Percentiles rank a stretch among this genome's conserved stretches.
phyloP scores from a whole-genome alignment of 1,140 invertebrate species.

The Radopholus similis region DNA sequence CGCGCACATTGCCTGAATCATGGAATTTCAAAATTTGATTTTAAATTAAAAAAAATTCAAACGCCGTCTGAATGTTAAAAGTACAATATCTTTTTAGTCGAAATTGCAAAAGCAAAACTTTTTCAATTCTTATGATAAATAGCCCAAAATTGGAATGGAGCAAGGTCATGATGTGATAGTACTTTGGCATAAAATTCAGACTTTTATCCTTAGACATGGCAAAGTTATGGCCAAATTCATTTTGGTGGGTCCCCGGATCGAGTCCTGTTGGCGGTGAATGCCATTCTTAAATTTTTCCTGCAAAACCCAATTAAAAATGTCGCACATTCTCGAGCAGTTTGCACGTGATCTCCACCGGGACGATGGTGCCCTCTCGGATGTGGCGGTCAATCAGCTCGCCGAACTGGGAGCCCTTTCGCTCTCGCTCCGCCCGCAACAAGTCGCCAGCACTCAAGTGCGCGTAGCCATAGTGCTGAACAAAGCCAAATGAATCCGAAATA shows the following conservation, averaged over 20 bases:
- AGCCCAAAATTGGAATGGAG: too few species aligned
- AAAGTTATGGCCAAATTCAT: neutral
- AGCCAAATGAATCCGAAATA: neutral
- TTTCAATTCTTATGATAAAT: too few species aligned
- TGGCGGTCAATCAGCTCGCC: conserved; percentile 88
- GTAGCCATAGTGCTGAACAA: conserved; percentile 73
- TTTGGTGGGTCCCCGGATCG: too few species aligned
- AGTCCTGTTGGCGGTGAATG: neutral
- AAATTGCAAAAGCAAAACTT: too few species aligned
- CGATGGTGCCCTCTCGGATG: conserved; percentile 89
- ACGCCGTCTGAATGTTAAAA: too few species aligned
- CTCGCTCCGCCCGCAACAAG: conserved; percentile 81
- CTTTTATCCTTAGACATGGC: neutral
- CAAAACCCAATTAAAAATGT: too few species aligned
- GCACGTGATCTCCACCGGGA: conserved; percentile 97
- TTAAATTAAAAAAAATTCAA: neutral
- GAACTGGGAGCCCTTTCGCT: conserved; percentile 76
- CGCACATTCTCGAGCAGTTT: conserved; percentile 75
- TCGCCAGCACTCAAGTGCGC: conserved; percentile 97
- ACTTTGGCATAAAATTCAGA: neutral
- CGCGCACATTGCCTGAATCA: conserved; percentile 70
- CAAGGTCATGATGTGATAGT: too few species aligned
- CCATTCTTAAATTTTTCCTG: neutral
- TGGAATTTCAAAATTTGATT: neutral
- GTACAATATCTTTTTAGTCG: too few species aligned